Base-by-base conservation (phyloP, 2,797 vertebrate genomes). In the Spea hammondii region DNA sequence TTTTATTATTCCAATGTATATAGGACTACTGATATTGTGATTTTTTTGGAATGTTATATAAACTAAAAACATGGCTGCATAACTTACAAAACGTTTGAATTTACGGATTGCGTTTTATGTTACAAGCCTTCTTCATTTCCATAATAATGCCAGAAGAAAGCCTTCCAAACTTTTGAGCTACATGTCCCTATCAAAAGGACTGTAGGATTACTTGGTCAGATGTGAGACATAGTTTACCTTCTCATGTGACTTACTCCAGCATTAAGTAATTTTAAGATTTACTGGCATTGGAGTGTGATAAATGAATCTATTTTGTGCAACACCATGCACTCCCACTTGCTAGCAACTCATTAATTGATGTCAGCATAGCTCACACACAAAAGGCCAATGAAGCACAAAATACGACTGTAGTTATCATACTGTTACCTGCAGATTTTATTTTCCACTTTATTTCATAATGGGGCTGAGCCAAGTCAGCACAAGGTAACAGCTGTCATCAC, bases 271-370 rank as follows among this genome's bases (percentile, higher is more conserved):
- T 67, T 48, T 13, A n/a, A 6, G 46, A 2, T 67, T 6, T 10
- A 67, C 49, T 67, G 32, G 32, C 12, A 67, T 67, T 47, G 49
- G 46, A 67, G 46, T 67, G 11, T 13, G 13, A 8, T 67, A 17
- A 65, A 11, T 65, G 1, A 49, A 67, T 67, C 65, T 49, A 67
- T 49, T 67, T 48, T 49, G 49, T 67, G 47, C 7, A 48, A 67
- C 11, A 12, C 4, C 10, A 13, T 11, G 65, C 9, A 49, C 47
- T 13, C 65, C 9, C n/a, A 5, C 57, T 48, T 67, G 65, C 65
- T 49, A n/a, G 65, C 65, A 67, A 67, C 65, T 48, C 12, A 67
- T 67, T 44, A 65, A 9, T 32, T 32, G 32, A 32, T 65, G 64
- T n/a, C 32, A 47, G 64, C 45, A 65, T 45, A 6, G 4, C 64